Evolutionary conservation across 2,888 invertebrate species (phyloP).

Genomic region (Bombyx huttoni): DNA sequence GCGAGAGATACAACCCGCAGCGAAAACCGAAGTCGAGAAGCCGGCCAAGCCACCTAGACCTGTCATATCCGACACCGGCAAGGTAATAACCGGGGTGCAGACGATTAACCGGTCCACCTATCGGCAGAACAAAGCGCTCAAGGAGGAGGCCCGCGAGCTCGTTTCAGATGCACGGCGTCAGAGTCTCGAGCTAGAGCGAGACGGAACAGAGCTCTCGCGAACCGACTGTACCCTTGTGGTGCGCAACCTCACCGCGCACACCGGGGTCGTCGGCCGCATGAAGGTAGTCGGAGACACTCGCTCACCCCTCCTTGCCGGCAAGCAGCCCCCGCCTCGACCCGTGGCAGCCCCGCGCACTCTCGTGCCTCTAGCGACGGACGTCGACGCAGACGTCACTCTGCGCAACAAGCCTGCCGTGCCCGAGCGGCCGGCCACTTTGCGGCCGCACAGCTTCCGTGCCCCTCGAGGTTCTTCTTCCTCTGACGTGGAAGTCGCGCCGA

Average conservation of each 20-base stretch:
- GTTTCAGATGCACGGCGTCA: conserved; percentile 57
- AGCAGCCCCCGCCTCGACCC: conserved; percentile 68
- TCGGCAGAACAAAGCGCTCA: conserved; percentile 61
- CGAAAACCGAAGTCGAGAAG: conserved; percentile 48
- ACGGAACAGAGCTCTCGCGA: conserved; percentile 37
- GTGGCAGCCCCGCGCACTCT: conserved; percentile 61
- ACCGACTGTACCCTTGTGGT: conserved; percentile 37
- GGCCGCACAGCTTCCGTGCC: conserved; percentile 69
- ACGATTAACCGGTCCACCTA: conserved; percentile 75
- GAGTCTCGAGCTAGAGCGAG: conserved; percentile 71
- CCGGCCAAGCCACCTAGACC: conserved; percentile 79
- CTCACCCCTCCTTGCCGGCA: conserved; percentile 41
- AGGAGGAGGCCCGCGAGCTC: conserved; percentile 57
- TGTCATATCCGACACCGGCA: conserved; percentile 60
- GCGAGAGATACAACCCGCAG: conserved; percentile 23
- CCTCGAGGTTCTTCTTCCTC: conserved; percentile 39
- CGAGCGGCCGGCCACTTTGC: conserved; percentile 81
- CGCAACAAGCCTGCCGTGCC: conserved; percentile 85
- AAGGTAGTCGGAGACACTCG: conserved; percentile 54
- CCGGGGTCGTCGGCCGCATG: conserved; percentile 51
- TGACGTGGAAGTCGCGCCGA: conserved; percentile 34
- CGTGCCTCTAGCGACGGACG: conserved; percentile 26
- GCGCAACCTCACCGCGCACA: conserved; percentile 55
- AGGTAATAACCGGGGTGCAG: conserved; percentile 66
- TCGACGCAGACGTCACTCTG: conserved; percentile 58